Evolutionary conservation across 2,113 vertebrate species (phyloP).

Genomic region (Lichenostomus cassidix): DNA sequence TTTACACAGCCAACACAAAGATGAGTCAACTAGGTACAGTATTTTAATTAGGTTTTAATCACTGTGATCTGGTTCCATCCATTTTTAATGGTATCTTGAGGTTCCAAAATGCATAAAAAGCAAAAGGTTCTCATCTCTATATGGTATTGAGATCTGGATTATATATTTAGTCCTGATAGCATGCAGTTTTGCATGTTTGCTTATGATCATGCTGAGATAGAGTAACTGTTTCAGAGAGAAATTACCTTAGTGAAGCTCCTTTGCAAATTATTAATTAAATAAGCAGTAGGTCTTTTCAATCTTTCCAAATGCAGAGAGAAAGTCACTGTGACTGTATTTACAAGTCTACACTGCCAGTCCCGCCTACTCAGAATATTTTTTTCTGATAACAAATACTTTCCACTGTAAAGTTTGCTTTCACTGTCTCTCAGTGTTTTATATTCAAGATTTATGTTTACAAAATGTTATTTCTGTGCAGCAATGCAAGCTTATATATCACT

Average conservation of each 20-base stretch:
- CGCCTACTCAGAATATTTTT: neutral
- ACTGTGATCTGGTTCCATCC: neutral
- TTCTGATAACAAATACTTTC: constrained; percentile 26
- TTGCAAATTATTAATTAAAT: constrained; percentile 11
- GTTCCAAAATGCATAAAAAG: constrained; percentile 19
- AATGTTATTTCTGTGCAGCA: constrained; percentile 21
- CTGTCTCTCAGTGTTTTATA: constrained; percentile 25
- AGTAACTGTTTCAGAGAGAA: neutral
- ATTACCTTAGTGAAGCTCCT: neutral
- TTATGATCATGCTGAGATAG: neutral
- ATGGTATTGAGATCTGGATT: constrained; percentile 40
- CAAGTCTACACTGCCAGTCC: constrained; percentile 7
- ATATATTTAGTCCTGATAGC: neutral
- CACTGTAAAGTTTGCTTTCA: constrained; percentile 31
- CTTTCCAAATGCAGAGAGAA: constrained; percentile 5
- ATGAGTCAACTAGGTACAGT: constrained; percentile 24
- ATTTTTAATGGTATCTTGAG: constrained; percentile 13
- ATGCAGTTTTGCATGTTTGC: neutral
- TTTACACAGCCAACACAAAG: constrained; percentile 6
- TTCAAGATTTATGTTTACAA: constrained; percentile 34
- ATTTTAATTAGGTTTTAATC: constrained; percentile 48
- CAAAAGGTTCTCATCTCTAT: constrained; percentile 25
- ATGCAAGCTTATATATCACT: constrained; percentile 27
- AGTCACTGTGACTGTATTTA: neutral
- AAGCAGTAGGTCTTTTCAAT: neutral